Base-by-base conservation (phyloP, 2,888 invertebrate species). In the Neria commutata region DNA sequence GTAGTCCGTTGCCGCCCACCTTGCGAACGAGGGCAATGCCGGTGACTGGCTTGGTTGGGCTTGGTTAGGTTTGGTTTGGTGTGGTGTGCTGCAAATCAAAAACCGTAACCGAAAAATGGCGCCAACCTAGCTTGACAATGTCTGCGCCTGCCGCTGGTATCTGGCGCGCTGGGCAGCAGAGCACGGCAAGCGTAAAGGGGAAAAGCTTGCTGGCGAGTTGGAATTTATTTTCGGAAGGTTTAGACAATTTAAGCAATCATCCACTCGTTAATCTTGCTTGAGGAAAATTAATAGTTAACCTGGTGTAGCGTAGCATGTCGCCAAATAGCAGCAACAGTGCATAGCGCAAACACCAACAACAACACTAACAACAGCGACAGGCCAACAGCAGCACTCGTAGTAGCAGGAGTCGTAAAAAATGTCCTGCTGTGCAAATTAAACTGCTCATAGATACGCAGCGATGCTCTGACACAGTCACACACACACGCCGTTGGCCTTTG, bases 201-300 rank as follows among this genome's bases (percentile, higher is more conserved):
- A 6, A 37, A 6, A n/a, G 37, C 8, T 37, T 14, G n/a, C n/a
- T n/a, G n/a, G n/a, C 10, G 37, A 42, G 14, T 6, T 3, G 19
- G 14, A 42, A 42, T 42, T 42, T 42, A 42, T 52, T 52, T 52
- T 52, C 42, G 53, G 42, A 24, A 53, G 54, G 45, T 50, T 42
- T 60, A 63, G 67, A 70, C 69, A 72, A 75, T 75, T 75, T 74
- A 72, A 70, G 76, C 75, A 75, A 73, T 75, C 76, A 73, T 73
- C 75, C 68, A 76, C 72, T 76, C 75, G 76, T 76, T 77, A 77
- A 77, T 73, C 72, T 76, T 70, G 70, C 73, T 75, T 72, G 70
- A 68, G 71, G 66, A 70, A 76, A 73, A 77, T 75, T 77, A 77
- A 76, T 76, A 72, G 75, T 75, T 72, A 71, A 75, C 73, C 71